These are phyloP conservation scores for Helicolenus hilgendorfi DNA, from an alignment of 2,797 vertebrate species.

Conservation along the genomic window DNA sequence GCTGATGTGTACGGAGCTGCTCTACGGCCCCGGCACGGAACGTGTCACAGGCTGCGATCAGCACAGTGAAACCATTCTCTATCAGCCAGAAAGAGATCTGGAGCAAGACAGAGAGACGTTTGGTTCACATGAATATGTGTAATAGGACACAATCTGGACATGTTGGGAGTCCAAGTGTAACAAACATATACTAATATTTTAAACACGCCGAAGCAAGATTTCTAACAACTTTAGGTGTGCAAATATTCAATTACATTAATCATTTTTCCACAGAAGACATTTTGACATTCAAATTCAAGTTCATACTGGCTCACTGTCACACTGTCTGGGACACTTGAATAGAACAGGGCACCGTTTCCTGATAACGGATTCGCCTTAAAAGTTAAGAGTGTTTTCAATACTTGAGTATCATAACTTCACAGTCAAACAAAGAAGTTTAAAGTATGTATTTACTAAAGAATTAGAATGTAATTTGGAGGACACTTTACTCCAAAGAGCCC, in stretches of 20 bases:
- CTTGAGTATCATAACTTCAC: neutral
- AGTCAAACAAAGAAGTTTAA: neutral
- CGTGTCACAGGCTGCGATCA: conserved; percentile 98
- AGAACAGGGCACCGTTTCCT: neutral
- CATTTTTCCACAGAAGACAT: neutral
- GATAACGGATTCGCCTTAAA: neutral
- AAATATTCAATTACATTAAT: neutral
- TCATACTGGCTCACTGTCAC: neutral
- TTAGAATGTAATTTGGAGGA: neutral
- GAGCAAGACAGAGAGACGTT: neutral
- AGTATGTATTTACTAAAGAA: neutral
- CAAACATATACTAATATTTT: neutral
- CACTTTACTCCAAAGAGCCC: neutral
- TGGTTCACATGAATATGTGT: neutral
- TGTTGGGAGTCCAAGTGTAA: neutral
- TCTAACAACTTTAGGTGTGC: neutral
- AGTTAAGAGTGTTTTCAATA: neutral
- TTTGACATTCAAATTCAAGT: neutral
- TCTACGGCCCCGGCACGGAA: conserved; percentile 98
- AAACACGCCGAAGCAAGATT: neutral
- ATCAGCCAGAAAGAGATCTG: conserved; percentile 99
- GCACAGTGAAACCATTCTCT: conserved; percentile 97
- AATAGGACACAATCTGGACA: neutral
- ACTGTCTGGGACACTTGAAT: too few relatives aligned
- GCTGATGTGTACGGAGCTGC: conserved; percentile 97